A percentile compares a stretch with the other conserved stretches of the same genome.
Evolutionary conservation across 2,113 vertebrate genomes (phyloP).

Genomic region (Nerophis lumbriciformis): DNA sequence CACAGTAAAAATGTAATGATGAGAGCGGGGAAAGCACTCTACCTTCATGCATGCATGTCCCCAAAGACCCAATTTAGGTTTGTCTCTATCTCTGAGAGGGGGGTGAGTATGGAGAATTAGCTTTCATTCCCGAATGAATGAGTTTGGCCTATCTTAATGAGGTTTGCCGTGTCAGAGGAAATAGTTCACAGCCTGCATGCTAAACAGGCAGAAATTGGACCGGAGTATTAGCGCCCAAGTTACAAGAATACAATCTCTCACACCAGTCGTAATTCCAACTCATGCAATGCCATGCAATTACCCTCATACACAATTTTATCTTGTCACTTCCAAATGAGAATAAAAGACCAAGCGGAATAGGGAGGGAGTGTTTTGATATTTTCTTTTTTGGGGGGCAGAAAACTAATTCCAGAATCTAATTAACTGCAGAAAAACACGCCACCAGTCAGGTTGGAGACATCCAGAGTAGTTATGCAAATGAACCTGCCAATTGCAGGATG

Average conservation of each 20-base stretch:
- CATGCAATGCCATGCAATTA: slow-evolving; percentile 48
- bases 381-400: slow-evolving; percentile 13
- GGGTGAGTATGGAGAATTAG: slow-evolving; percentile 53
- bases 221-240: slow-evolving; percentile 44
- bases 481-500: slow-evolving; percentile 22
- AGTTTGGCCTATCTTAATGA: slow-evolving; percentile 69
- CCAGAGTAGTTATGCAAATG: slow-evolving; percentile 56
- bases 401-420: slow-evolving; percentile 62
- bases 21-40: slow-evolving; percentile 23
- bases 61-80: slow-evolving; percentile 45
- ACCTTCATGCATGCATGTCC: slow-evolving; percentile 38
- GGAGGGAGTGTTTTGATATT: slow-evolving; percentile 25
- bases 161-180: slow-evolving; percentile 59
- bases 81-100: slow-evolving; percentile 44
- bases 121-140: slow-evolving; percentile 58
- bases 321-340: slow-evolving; percentile 59
- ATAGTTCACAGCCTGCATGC: slow-evolving; percentile 49
- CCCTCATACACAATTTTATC: slow-evolving; percentile 50
- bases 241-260: slow-evolving; percentile 49
- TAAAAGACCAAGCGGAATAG: slow-evolving; percentile 18
- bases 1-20: slow-evolving; percentile 32
- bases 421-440: slow-evolving; percentile 56
- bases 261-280: slow-evolving; percentile 37
- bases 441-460: slow-evolving; percentile 47
- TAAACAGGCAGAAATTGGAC: slow-evolving; percentile 60